Percentiles rank a stretch among this genome's conserved stretches.
Evolutionary conservation across 2,888 invertebrate species (phyloP).

Genomic region (Fissipunctia ypsillon): DNA sequence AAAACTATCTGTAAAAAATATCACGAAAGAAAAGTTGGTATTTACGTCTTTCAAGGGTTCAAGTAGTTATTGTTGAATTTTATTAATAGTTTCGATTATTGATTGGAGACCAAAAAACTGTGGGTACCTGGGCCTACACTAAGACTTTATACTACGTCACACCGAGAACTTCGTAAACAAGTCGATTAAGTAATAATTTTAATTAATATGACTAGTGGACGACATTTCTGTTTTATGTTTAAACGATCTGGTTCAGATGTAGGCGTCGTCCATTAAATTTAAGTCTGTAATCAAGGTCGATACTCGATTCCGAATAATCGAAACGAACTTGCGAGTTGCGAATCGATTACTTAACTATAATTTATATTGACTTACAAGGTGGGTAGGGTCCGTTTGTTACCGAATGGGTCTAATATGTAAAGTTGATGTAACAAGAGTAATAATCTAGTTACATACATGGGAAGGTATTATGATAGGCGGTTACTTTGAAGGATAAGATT

Average conservation of each 20-base stretch:
- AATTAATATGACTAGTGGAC: slow-evolving; percentile 37
- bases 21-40: too few relatives aligned
- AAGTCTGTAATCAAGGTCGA: slow-evolving; percentile 63
- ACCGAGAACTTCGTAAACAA: slow-evolving; percentile 38
- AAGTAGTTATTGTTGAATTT: too few relatives aligned
- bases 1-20: too few relatives aligned
- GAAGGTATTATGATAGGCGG: slow-evolving; percentile 32
- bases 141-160: slow-evolving; percentile 1
- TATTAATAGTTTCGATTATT: too few relatives aligned
- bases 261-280: slow-evolving; percentile 60
- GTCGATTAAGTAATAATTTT: slow-evolving; percentile 51
- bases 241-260: slow-evolving; percentile 59
- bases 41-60: too few relatives aligned
- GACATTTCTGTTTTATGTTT: slow-evolving; percentile 55
- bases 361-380: slow-evolving; percentile 51
- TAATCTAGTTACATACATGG: slow-evolving; percentile 53
- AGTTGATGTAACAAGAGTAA: slow-evolving; percentile 52
- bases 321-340: slow-evolving; percentile 26
- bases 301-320: slow-evolving; percentile 54
- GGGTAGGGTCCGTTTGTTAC: slow-evolving; percentile 32
- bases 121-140: neutral
- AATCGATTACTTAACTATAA: slow-evolving; percentile 50
- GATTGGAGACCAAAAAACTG: too few relatives aligned
- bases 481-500: slow-evolving; percentile 49
- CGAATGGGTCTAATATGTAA: slow-evolving; percentile 54